Evolutionary conservation across 2,113 vertebrate species (phyloP), one percentile per base, ranked within the genome.

Genomic region (Apodemus sylvaticus): DNA sequence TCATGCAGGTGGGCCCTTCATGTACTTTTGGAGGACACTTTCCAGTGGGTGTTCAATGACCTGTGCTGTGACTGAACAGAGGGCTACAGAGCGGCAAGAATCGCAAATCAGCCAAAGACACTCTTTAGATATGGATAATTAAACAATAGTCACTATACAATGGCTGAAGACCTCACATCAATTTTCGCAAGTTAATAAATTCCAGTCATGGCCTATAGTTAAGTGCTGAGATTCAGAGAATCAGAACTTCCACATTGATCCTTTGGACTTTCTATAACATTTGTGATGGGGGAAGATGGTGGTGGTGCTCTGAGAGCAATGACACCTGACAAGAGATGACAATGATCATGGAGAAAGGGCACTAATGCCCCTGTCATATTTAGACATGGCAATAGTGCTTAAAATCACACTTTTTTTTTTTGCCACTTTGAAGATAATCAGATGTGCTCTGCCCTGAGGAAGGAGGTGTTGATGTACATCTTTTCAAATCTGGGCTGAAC

Each of bases 61-160:
- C 98, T 98, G 97, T 98, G 97, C 94, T 97, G 94, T 94, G 96
- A 96, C 97, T 96, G 95, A 96, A 93, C 78, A 97, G 93, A 96
- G 95, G 58, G 68, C 68, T 68, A 98, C 91, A 98, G 96, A 98
- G 68, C 81, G 93, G 90, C n/a, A 96, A 98, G 97, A 98, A 98
- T 98, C 97, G 97, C 97, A 98, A 97, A 98, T 97, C 97, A 98
- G 98, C 73, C 97, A 96, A 97, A 98, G 64, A 70, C 85, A 97
- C 93, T 97, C 92, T 98, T 98, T 97, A 98, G 98, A 94, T 96
- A 98, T 86, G 98, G 97, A 71, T 97, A 98, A 98, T 98, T 98
- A 99, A 98, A 97, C 97, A 98, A 97, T 88, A 98, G 97, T 98
- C 98, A 96, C 98, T 96, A 97, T 86, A 97, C 98, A 95, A 92